phyloP scores from a whole-genome alignment of 2,888 invertebrate genomes.

The Tetragnatha montana region DNA sequence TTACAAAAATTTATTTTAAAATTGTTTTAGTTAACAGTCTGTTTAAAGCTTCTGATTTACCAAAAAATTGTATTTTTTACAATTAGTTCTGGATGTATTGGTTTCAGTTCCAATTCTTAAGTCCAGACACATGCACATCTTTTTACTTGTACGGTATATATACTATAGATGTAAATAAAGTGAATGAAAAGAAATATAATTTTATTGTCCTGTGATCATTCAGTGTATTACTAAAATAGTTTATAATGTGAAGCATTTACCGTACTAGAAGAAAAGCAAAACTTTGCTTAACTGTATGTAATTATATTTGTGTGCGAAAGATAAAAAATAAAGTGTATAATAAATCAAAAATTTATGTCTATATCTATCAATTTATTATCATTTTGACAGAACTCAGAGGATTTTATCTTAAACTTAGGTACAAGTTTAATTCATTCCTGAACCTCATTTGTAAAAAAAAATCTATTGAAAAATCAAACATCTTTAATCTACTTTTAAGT shows the following conservation, averaged over 20 bases:
- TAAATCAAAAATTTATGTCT: constrained; percentile 36
- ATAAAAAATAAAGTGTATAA: constrained; percentile 43
- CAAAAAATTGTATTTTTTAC: neutral
- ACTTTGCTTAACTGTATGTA: constrained; percentile 56
- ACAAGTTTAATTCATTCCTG: too few relatives aligned
- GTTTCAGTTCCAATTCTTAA: constrained; percentile 39
- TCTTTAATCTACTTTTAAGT: too few relatives aligned
- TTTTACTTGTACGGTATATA: constrained; percentile 57
- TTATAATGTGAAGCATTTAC: constrained; percentile 53
- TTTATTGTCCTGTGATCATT: constrained; percentile 61
- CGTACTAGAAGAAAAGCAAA: constrained; percentile 46
- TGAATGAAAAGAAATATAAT: constrained; percentile 27
- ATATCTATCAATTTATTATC: too few relatives aligned
- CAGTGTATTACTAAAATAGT: constrained; percentile 43
- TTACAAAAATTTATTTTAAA: too few relatives aligned
- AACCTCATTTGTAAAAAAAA: too few relatives aligned
- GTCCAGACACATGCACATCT: constrained; percentile 44
- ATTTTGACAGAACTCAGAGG: too few relatives aligned
- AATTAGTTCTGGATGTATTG: neutral
- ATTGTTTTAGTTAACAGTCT: too few relatives aligned
- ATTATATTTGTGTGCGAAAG: constrained; percentile 57
- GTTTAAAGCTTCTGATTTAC: too few relatives aligned
- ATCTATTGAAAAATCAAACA: too few relatives aligned
- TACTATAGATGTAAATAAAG: constrained; percentile 58
- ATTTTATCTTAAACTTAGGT: too few relatives aligned